phyloP scores from a whole-genome alignment of 2,797 vertebrate species.

The Anas capensis region DNA sequence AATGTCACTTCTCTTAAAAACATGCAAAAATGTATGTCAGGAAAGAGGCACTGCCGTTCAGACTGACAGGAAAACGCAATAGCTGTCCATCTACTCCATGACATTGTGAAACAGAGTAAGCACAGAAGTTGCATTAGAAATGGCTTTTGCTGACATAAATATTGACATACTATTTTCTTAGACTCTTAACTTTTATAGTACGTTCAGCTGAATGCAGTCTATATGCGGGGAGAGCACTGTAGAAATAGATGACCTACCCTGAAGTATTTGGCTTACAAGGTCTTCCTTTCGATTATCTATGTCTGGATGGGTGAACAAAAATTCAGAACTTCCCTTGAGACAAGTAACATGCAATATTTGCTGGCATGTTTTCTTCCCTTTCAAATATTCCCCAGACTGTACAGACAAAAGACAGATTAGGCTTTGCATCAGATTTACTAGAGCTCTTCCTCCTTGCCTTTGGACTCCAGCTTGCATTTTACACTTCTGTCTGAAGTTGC shows the following conservation, averaged over 20 bases:
- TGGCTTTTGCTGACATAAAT: background rate
- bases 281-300: slow-evolving; percentile 8
- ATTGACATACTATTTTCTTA: background rate
- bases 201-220: background rate
- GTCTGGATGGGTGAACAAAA: background rate
- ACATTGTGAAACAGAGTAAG: fast-evolving
- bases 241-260: background rate
- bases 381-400: slow-evolving; percentile 30
- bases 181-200: background rate
- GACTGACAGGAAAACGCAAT: background rate
- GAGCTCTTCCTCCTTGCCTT: slow-evolving; percentile 38
- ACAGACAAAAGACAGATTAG: slow-evolving; percentile 48
- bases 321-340: slow-evolving; percentile 16
- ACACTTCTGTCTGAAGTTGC: slow-evolving; percentile 45
- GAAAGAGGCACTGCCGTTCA: background rate
- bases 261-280: background rate
- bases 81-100: background rate
- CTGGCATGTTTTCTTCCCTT: slow-evolving; percentile 17
- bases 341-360: background rate
- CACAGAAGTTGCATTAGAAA: background rate
- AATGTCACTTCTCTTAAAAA: background rate
- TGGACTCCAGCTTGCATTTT: slow-evolving; percentile 51
- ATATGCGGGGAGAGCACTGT: background rate
- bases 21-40: background rate
- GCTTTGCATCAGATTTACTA: slow-evolving; percentile 56